Evolutionary conservation across 2,113 vertebrate genomes (phyloP).

Genomic region (Campylorhamphus procurvoides): DNA sequence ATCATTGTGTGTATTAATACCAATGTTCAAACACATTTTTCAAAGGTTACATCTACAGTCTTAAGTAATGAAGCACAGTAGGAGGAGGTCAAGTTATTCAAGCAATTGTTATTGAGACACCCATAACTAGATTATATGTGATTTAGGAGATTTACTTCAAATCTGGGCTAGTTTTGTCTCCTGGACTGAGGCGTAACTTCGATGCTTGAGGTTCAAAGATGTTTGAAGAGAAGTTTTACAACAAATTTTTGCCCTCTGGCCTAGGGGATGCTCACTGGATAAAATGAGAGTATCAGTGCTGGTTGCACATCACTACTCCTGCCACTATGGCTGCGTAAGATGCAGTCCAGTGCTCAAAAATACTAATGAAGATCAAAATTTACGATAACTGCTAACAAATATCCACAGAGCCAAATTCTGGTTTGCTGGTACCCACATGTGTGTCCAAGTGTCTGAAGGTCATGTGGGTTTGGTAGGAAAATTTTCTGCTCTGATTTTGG

Average conservation of each 20-base stretch:
- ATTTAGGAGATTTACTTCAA: not conserved
- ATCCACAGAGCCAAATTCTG: not conserved
- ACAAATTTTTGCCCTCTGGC: not conserved
- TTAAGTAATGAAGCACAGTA: not conserved
- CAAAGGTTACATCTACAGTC: not conserved
- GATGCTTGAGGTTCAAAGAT: not conserved
- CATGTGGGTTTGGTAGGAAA: accelerated
- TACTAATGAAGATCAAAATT: not conserved
- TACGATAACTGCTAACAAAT: not conserved
- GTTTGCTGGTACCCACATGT: not conserved
- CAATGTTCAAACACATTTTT: not conserved
- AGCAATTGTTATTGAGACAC: not conserved
- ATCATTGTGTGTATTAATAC: not conserved
- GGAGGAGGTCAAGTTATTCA: not conserved
- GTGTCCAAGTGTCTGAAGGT: not conserved
- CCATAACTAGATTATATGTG: not conserved
- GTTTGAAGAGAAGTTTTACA: not conserved
- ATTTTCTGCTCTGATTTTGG: not conserved
- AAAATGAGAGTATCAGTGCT: not conserved
- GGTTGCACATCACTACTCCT: not conserved
- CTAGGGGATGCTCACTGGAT: not conserved
- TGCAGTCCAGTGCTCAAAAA: not conserved
- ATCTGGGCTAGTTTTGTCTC: not conserved
- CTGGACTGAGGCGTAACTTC: not conserved
- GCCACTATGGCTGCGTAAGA: not conserved